Percentiles rank a stretch among this genome's conserved stretches.
These are phyloP conservation scores for Sarcoramphus papa DNA, from an alignment of 2,797 vertebrate genomes.

Conservation along the genomic window DNA sequence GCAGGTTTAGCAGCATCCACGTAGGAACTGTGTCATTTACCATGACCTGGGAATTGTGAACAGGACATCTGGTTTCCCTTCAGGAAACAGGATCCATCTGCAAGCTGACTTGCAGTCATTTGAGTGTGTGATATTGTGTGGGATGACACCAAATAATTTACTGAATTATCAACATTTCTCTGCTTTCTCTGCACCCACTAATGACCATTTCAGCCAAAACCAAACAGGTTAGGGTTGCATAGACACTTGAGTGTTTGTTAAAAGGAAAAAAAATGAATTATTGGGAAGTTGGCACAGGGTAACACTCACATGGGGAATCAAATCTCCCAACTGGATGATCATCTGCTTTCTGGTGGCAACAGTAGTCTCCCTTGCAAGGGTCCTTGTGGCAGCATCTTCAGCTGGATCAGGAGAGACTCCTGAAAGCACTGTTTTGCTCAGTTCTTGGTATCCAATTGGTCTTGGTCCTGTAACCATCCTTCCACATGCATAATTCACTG, in stretches of 20 bases:
- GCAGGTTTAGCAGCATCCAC: background rate
- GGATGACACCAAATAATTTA: background rate
- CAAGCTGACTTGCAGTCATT: background rate
- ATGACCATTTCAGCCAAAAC: background rate
- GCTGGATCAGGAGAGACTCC: background rate
- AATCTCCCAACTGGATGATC: background rate
- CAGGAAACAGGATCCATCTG: background rate
- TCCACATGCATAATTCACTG: background rate
- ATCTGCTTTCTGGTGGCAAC: background rate
- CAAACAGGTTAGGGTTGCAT: background rate
- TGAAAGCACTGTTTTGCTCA: background rate
- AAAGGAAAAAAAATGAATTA: background rate
- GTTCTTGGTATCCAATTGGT: background rate
- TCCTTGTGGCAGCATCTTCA: background rate
- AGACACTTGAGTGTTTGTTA: background rate
- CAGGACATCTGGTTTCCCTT: background rate
- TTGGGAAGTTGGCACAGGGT: background rate
- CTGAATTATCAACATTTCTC: background rate
- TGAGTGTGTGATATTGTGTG: rapidly evolving
- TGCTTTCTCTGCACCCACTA: background rate
- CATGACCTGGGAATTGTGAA: background rate
- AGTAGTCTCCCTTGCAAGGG: background rate
- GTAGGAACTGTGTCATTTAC: background rate
- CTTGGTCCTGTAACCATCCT: background rate
- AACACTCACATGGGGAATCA: background rate